Percentiles rank a stretch among this genome's conserved stretches.
phyloP scores from a whole-genome alignment of 2,797 vertebrate species.

The Crax fasciolata region DNA sequence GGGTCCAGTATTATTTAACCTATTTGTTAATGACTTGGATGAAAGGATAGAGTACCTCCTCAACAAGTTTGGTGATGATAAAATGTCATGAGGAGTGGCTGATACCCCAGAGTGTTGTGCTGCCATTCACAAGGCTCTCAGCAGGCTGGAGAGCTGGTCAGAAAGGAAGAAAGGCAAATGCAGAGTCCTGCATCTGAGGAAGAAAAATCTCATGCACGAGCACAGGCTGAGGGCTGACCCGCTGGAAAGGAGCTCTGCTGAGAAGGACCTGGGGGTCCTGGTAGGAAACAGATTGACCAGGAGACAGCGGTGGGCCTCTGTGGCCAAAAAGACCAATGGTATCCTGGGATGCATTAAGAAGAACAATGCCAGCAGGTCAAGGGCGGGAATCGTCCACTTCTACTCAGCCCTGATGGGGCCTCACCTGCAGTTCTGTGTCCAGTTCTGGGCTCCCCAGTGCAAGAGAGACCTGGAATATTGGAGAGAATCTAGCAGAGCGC shows the following conservation, averaged over 20 bases:
- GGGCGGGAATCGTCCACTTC: neutral
- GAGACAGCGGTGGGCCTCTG: neutral
- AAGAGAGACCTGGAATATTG: neutral
- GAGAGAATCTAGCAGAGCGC: neutral
- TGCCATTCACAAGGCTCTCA: neutral
- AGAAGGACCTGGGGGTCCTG: neutral
- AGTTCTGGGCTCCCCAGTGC: neutral
- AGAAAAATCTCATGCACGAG: neutral
- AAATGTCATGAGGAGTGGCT: neutral
- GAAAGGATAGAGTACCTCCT: neutral
- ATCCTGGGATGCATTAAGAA: neutral
- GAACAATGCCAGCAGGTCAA: neutral
- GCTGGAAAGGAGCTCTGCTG: neutral
- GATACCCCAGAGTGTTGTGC: neutral
- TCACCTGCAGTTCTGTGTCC: neutral
- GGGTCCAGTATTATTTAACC: neutral
- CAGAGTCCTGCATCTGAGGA: neutral
- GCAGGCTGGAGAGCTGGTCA: neutral
- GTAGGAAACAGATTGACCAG: neutral
- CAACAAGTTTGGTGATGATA: neutral
- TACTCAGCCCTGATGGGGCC: neutral
- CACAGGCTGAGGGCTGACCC: neutral
- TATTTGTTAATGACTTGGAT: neutral
- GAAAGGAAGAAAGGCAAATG: neutral
- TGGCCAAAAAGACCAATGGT: neutral